Percentiles rank a stretch among this genome's conserved stretches.
Evolutionary conservation across 2,113 vertebrate genomes (phyloP).

Genomic region (Ameiurus melas): DNA sequence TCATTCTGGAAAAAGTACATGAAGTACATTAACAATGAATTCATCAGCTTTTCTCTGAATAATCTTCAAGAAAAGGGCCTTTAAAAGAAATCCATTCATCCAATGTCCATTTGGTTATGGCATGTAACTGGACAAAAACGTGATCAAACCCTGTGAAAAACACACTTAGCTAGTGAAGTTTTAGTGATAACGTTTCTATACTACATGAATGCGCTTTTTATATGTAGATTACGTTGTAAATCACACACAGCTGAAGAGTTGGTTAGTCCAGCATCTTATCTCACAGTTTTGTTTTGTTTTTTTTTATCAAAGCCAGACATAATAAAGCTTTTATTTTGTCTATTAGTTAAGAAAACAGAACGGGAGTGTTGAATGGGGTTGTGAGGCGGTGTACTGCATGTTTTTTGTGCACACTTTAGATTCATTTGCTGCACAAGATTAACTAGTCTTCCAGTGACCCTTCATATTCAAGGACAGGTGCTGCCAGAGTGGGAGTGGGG

Average conservation of each 20-base stretch:
- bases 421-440: neutral
- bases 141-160: no score
- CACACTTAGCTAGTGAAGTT: no score
- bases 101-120: no score
- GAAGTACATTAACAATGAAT: no score
- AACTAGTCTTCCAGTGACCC: conserved; percentile 27
- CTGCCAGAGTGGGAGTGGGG: neutral
- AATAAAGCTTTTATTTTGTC: neutral
- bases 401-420: neutral
- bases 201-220: neutral
- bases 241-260: neutral
- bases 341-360: neutral
- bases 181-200: no score
- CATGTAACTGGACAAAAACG: no score
- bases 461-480: conserved; percentile 21
- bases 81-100: no score
- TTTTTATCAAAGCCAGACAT: neutral
- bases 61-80: no score
- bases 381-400: neutral
- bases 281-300: no score
- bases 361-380: neutral
- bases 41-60: no score
- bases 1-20: no score
- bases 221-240: neutral
- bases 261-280: neutral